phyloP scores from a whole-genome alignment of 2,113 vertebrate genomes.

The Smithornis capensis region DNA sequence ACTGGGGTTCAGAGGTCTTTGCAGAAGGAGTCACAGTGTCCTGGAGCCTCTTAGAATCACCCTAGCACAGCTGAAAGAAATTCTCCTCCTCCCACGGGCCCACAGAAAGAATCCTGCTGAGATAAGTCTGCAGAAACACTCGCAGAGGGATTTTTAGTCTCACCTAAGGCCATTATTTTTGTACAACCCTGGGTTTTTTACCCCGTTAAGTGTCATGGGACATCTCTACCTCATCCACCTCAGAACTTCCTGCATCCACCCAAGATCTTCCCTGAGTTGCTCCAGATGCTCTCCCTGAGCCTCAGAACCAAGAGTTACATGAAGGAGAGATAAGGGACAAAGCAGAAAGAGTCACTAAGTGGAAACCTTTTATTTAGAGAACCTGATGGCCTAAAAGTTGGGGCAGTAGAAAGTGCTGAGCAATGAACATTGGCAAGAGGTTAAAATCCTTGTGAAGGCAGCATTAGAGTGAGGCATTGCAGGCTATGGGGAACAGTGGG shows the following conservation, averaged over 20 bases:
- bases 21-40: neutral
- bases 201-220: neutral
- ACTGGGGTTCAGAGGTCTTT: neutral
- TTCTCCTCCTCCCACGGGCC: neutral
- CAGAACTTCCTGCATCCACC: neutral
- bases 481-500: neutral
- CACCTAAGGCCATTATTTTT: neutral
- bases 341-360: neutral
- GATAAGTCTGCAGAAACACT: neutral
- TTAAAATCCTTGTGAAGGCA: neutral
- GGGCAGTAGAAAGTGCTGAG: neutral
- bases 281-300: neutral
- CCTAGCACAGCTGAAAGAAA: neutral
- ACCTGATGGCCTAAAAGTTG: neutral
- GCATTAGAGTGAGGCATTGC: neutral
- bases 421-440: neutral
- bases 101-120: neutral
- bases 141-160: neutral
- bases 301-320: neutral
- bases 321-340: neutral
- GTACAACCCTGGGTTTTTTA: neutral
- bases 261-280: neutral
- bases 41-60: neutral
- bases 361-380: neutral
- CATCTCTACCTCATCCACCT: neutral